These are phyloP conservation scores for Gerris lacustris DNA, from an alignment of 2,888 invertebrate species.

Conservation along the genomic window DNA sequence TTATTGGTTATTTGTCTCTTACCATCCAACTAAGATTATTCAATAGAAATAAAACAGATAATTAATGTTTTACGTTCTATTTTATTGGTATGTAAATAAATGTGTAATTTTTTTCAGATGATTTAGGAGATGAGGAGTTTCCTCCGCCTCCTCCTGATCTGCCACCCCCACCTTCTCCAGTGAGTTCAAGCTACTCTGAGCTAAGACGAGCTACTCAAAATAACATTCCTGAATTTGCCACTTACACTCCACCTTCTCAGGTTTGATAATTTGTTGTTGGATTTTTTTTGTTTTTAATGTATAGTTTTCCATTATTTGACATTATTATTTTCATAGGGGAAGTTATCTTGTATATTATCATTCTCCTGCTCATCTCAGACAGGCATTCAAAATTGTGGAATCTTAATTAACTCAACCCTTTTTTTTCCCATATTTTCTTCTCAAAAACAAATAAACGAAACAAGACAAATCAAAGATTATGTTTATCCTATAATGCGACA, in stretches of 20 bases:
- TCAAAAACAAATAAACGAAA: no score
- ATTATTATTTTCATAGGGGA: no score
- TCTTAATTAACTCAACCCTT: no score
- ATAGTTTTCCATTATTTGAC: neutral
- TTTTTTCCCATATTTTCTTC: no score
- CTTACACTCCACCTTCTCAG: constrained; percentile 60
- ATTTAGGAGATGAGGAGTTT: constrained; percentile 32
- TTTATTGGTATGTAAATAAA: neutral
- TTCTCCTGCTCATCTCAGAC: no score
- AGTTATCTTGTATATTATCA: no score
- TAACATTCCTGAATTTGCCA: constrained; percentile 44
- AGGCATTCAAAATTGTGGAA: no score
- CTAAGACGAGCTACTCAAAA: constrained; percentile 64
- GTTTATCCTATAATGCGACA: no score
- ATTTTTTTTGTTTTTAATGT: neutral
- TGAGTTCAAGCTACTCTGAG: constrained; percentile 83
- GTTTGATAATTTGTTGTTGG: constrained; percentile 34
- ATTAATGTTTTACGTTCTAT: neutral
- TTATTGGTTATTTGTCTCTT: neutral
- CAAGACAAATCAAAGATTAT: no score
- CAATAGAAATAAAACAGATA: no score
- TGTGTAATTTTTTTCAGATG: neutral
- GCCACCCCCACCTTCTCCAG: constrained; percentile 75
- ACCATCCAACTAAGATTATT: constrained; percentile 2
- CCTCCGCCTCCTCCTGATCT: constrained; percentile 51